Conservation (phyloP, 2,888 invertebrate species). For the Phaedon cochleariae region DNA sequence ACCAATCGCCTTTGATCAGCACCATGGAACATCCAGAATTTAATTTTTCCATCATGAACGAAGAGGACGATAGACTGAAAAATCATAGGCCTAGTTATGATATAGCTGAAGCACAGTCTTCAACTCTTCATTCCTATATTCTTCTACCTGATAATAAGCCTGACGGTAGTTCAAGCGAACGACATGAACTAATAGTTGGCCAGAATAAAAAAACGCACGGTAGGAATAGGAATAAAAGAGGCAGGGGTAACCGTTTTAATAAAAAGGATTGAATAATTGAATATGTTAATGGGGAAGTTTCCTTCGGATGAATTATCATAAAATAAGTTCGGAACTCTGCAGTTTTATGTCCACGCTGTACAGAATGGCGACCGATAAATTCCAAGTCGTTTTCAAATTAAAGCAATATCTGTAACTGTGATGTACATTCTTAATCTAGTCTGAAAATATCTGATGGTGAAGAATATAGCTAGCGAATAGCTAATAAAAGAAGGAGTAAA, state of each 20-base stretch:
- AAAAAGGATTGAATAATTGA: neutral
- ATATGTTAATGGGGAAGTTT: no score
- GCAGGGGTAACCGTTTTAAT: neutral
- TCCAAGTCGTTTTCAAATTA: no score
- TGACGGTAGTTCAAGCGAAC: neutral
- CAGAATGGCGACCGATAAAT: no score
- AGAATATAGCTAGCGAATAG: no score
- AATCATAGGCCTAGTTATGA: conserved; percentile 27
- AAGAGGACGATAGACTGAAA: conserved; percentile 17
- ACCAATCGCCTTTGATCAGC: conserved; percentile 21
- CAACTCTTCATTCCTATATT: conserved; percentile 15
- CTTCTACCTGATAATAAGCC: conserved; percentile 21
- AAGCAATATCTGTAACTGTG: no score
- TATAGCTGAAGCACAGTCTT: conserved; percentile 14
- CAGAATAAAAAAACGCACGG: neutral
- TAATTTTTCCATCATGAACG: conserved; percentile 9
- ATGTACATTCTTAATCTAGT: no score
- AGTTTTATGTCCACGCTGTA: no score
- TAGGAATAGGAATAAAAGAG: conserved; percentile 3
- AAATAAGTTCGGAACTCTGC: no score
- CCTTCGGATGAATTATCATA: no score
- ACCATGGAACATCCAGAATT: conserved; percentile 21
- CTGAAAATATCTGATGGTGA: no score
- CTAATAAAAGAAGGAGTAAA: no score
- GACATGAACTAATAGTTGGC: neutral